Percentiles rank a stretch among this genome's conserved stretches.
Evolutionary conservation across 2,888 invertebrate species (phyloP).

Genomic region (Ophraella communa): DNA sequence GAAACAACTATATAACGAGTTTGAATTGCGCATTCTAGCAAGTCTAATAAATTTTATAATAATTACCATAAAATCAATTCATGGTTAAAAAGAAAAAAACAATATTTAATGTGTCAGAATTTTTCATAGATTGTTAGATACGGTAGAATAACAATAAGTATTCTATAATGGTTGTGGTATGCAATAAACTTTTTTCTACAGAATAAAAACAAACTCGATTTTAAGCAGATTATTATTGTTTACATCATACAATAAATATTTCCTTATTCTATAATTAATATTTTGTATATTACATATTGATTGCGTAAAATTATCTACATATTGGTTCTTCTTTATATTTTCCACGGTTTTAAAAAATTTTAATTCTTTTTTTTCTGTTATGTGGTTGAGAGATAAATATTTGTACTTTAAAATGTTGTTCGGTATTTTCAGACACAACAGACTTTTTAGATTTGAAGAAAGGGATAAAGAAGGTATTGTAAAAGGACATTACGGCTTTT

Average conservation of each 20-base stretch:
- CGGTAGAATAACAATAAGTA: neutral
- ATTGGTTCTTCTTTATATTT: too few species aligned
- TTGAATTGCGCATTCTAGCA: neutral
- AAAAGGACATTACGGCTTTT: slow-evolving; percentile 81
- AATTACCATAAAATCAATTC: neutral
- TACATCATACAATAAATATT: slow-evolving; percentile 24
- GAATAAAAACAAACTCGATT: neutral
- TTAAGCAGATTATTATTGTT: neutral
- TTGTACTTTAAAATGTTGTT: neutral
- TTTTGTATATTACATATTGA: too few species aligned
- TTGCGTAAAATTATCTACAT: too few species aligned
- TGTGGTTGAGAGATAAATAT: too few species aligned
- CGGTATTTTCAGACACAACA: slow-evolving; percentile 68
- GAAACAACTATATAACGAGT: slow-evolving; percentile 7
- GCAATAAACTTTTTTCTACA: neutral
- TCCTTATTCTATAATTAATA: neutral
- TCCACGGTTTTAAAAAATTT: too few species aligned
- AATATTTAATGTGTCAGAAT: slow-evolving; percentile 1
- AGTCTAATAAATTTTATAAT: neutral
- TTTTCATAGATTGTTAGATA: neutral
- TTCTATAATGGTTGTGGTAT: neutral
- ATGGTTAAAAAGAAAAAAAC: neutral
- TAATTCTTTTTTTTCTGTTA: too few species aligned
- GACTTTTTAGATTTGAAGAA: slow-evolving; percentile 83
- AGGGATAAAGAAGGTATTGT: slow-evolving; percentile 77